Percentiles rank a stretch among this genome's conserved stretches.
These are phyloP conservation scores for Ellobius talpinus DNA, from an alignment of 2,113 vertebrate species.

Conservation along the genomic window DNA sequence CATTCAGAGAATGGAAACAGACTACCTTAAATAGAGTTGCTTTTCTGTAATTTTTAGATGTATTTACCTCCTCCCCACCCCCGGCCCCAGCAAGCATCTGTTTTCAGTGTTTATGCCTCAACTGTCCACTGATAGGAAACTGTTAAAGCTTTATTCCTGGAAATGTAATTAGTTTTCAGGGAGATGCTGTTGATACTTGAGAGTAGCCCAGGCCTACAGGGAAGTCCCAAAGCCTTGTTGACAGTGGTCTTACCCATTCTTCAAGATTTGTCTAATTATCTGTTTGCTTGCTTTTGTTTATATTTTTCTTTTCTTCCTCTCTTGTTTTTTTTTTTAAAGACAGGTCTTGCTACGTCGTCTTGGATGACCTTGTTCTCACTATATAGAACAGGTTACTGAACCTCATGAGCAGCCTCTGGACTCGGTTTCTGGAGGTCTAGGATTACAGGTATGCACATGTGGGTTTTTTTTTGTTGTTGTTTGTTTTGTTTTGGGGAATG, in stretches of 20 bases:
- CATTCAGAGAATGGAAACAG: conserved; percentile 28
- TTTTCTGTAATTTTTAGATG: conserved; percentile 69
- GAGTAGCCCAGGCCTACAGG: neutral
- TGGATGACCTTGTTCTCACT: too few relatives aligned
- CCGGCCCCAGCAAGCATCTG: neutral
- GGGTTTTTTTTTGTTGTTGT: too few relatives aligned
- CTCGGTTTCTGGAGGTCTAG: neutral
- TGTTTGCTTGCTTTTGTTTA: neutral
- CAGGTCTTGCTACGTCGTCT: neutral
- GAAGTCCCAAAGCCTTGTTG: neutral
- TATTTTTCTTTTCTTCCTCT: neutral
- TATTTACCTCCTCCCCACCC: conserved; percentile 24
- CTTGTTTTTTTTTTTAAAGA: neutral
- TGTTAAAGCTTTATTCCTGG: neutral
- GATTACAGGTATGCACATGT: neutral
- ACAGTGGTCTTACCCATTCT: neutral
- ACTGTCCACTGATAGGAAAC: conserved; percentile 26
- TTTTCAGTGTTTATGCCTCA: conserved; percentile 55
- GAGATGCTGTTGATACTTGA: neutral
- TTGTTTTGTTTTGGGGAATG: neutral
- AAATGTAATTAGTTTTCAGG: conserved; percentile 49
- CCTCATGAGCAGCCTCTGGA: neutral
- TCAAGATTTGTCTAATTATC: neutral
- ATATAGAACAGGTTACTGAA: neutral
- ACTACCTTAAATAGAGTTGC: conserved; percentile 43